These are phyloP conservation scores for Nymphalis polychloros DNA, from an alignment of 2,888 invertebrate species.

Conservation along the genomic window DNA sequence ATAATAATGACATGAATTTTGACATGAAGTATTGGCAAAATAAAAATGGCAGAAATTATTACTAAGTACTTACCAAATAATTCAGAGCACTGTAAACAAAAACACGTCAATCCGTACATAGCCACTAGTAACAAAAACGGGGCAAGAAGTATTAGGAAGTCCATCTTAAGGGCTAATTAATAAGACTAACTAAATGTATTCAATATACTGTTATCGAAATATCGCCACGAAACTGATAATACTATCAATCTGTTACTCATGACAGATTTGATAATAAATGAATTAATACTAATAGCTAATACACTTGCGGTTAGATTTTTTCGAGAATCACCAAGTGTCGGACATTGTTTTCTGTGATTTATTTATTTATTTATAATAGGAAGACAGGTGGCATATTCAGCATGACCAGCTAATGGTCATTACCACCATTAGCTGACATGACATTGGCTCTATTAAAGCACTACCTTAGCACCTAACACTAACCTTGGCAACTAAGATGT, in stretches of 20 bases:
- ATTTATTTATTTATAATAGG: too few relatives aligned
- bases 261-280: slow-evolving; percentile 36
- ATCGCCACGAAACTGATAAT: slow-evolving; percentile 29
- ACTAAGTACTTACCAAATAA: slow-evolving; percentile 54
- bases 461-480: too few relatives aligned
- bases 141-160: slow-evolving; percentile 43
- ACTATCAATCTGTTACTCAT: slow-evolving; percentile 26
- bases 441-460: too few relatives aligned
- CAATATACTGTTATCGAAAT: slow-evolving; percentile 34
- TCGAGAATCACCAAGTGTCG: too few relatives aligned
- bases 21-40: not conserved
- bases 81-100: slow-evolving; percentile 59
- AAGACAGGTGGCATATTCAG: too few relatives aligned
- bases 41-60: not conserved
- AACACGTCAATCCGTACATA: slow-evolving; percentile 55
- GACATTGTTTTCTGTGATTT: too few relatives aligned
- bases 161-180: slow-evolving; percentile 40
- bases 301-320: too few relatives aligned
- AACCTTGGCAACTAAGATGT: too few relatives aligned
- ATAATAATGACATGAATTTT: not conserved
- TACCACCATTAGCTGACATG: too few relatives aligned
- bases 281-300: slow-evolving; percentile 26
- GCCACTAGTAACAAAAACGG: slow-evolving; percentile 46
- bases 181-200: slow-evolving; percentile 1
- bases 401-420: too few relatives aligned